Base-by-base conservation (phyloP, 1,140 invertebrate species). In the Drosophila lini region DNA sequence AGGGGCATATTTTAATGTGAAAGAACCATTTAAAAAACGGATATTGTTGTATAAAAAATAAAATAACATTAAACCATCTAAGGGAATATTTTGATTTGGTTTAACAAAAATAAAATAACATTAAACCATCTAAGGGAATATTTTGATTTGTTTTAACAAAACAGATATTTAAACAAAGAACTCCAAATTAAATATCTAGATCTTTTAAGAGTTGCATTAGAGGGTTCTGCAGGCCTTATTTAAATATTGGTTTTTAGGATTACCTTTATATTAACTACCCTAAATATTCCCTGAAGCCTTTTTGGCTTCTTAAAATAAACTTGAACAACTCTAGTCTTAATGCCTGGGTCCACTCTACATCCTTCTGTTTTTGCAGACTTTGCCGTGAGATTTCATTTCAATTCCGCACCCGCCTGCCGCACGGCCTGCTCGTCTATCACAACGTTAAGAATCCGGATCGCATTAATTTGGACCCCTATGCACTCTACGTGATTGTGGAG, bases 351-450 rank as follows among this genome's bases (percentile, higher is more conserved):
- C 42, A 22, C 22, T 61, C 19, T 50, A 5, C 22, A 32, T 42
- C 28, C 47, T 40, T 59, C 15, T 73, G 36, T 45, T 55, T 44
- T 56, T 56, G 41, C 93, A 97, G 97, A 93, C 93, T 97, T 77
- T 97, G 96, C 89, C 94, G 97, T 80, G 96, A 97, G 92, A 97
- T 97, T 92, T 97, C 96, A 22, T 97, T 97, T 90, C 95, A 97
- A 92, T 97, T 97, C 91, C 95, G 97, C 25, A 97, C 97, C 44
- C 94, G 96, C 90, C 93, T 97, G 70, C 97, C 97, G 8, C 97
- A 98, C 91, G 97, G 97, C 11, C 93, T 98, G 11, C 92, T 98
- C 41, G 96, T 97, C 6, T 98, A 97, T 92, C 97, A 98, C 91
- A 97, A 97, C 91, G 96, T 97, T 25, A 97, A 97, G 92, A 96